Evolutionary conservation across 2,113 vertebrate genomes (phyloP).

Genomic region (Callithrix jacchus): DNA sequence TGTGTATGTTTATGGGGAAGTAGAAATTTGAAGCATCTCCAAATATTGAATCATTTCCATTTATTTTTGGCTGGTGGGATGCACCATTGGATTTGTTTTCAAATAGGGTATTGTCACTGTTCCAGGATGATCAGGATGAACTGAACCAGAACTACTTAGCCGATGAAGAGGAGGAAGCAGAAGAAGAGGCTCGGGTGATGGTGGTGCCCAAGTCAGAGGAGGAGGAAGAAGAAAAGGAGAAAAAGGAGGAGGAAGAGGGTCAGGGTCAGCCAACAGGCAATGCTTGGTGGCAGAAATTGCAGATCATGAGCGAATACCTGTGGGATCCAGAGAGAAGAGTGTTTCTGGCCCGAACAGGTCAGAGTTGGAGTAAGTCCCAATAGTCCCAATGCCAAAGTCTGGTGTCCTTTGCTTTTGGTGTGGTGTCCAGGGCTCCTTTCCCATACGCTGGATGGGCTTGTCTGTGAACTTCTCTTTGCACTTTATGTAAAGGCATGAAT

Average conservation of each 20-base stretch:
- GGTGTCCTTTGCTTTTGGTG: neutral
- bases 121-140: slow-evolving; percentile 89
- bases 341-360: slow-evolving; percentile 94
- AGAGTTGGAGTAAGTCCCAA: slow-evolving; percentile 96
- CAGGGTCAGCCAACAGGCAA: slow-evolving; percentile 71
- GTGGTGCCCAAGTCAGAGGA: slow-evolving; percentile 84
- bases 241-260: slow-evolving; percentile 72
- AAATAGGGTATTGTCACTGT: slow-evolving; percentile 80
- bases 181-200: slow-evolving; percentile 61
- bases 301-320: slow-evolving; percentile 90
- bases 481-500: slow-evolving; percentile 23
- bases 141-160: slow-evolving; percentile 88
- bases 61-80: slow-evolving; percentile 81
- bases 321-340: slow-evolving; percentile 96
- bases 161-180: slow-evolving; percentile 86
- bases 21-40: slow-evolving; percentile 82
- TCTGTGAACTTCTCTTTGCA: slow-evolving; percentile 33
- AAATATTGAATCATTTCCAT: slow-evolving; percentile 78
- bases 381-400: slow-evolving; percentile 54
- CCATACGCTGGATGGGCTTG: slow-evolving; percentile 45
- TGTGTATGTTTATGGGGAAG: slow-evolving; percentile 77
- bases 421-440: slow-evolving; percentile 62
- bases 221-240: slow-evolving; percentile 72
- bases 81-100: slow-evolving; percentile 46
- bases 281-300: slow-evolving; percentile 88